These are phyloP conservation scores for Pristionchus japonicus DNA, from an alignment of 2,888 invertebrate species.

Conservation along the genomic window DNA sequence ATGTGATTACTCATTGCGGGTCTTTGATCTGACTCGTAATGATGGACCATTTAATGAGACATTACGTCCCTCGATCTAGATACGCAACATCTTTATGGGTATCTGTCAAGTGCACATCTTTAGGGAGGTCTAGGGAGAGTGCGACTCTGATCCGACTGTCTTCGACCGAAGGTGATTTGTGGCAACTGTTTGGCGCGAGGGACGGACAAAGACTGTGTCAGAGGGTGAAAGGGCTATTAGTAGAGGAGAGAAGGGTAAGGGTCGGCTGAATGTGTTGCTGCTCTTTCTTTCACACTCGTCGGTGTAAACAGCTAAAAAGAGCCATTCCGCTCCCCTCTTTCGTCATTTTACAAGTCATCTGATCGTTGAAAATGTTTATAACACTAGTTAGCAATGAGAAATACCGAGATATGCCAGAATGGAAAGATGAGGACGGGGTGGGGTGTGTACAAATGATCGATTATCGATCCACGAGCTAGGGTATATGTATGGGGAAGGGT, in stretches of 20 bases:
- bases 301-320: background rate
- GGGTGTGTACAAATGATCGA: constrained; percentile 19
- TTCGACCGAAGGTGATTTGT: constrained; percentile 13
- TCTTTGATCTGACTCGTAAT: constrained; percentile 11
- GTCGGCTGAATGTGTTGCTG: constrained; percentile 1
- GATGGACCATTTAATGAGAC: constrained; percentile 7
- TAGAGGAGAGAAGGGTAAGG: background rate
- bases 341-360: background rate
- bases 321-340: background rate
- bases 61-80: constrained; percentile 7
- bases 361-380: background rate
- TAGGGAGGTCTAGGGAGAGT: background rate
- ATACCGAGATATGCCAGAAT: constrained; percentile 41
- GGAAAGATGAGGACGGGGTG: constrained; percentile 35
- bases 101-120: background rate
- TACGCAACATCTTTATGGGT: background rate
- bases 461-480: background rate
- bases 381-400: background rate
- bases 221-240: constrained; percentile 35
- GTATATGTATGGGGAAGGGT: background rate
- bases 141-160: background rate
- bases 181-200: constrained; percentile 30
- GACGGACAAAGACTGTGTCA: constrained; percentile 1
- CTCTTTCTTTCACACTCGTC: constrained; percentile 24
- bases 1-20: background rate